These are phyloP conservation scores for Nansenia antarctica DNA, from an alignment of 2,113 vertebrate species.

Conservation along the genomic window DNA sequence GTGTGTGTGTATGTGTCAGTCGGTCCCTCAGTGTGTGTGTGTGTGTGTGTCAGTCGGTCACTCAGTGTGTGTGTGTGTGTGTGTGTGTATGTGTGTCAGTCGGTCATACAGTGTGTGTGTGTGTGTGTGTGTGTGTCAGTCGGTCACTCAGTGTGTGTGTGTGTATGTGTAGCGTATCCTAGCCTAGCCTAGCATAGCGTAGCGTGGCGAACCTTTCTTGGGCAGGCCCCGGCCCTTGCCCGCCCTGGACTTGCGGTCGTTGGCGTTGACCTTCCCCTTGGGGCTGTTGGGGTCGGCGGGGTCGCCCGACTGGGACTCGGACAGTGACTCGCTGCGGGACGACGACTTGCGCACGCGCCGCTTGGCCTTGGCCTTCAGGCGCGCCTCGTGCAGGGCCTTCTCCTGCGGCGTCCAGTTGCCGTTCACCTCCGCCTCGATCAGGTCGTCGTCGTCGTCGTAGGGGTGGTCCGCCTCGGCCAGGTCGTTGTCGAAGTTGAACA, in stretches of 20 bases:
- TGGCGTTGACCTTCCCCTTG: slow-evolving; percentile 76
- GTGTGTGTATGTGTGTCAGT: too few relatives aligned
- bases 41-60: too few relatives aligned
- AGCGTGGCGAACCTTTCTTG: slow-evolving; percentile 79
- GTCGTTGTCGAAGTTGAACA: slow-evolving; percentile 39
- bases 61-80: too few relatives aligned
- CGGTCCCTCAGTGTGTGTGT: too few relatives aligned
- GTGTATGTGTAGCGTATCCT: not conserved
- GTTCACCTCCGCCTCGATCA: slow-evolving; percentile 71
- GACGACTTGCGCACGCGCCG: slow-evolving; percentile 80
- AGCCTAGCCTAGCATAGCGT: not conserved
- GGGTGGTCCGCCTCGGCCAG: slow-evolving; percentile 24
- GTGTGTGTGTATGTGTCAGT: too few relatives aligned
- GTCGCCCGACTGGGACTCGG: slow-evolving; percentile 65
- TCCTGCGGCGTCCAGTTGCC: slow-evolving; percentile 83
- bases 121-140: too few relatives aligned
- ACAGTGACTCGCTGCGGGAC: slow-evolving; percentile 79
- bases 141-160: too few relatives aligned
- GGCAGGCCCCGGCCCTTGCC: slow-evolving; percentile 86
- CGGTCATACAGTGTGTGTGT: too few relatives aligned
- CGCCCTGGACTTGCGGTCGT: slow-evolving; percentile 80
- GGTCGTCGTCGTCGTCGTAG: slow-evolving; percentile 61
- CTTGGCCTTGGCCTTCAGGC: slow-evolving; percentile 84
- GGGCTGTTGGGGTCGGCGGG: slow-evolving; percentile 58
- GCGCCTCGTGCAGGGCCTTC: slow-evolving; percentile 82